These are phyloP conservation scores for Phlogophora meticulosa DNA, from an alignment of 2,888 invertebrate genomes.

Conservation along the genomic window DNA sequence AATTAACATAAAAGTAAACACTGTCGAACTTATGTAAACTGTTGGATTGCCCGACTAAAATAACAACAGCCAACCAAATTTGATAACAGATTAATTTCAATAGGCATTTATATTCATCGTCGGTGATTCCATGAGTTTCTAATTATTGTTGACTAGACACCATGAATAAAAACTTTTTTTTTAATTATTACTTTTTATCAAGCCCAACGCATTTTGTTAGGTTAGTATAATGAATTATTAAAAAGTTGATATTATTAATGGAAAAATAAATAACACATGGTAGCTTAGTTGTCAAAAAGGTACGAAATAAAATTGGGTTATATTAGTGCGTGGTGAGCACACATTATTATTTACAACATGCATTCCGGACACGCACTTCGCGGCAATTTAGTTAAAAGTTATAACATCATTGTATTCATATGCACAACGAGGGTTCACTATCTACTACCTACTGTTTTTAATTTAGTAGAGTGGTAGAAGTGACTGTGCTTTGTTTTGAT, in stretches of 20 bases:
- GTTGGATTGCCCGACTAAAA: too few species aligned
- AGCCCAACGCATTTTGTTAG: too few species aligned
- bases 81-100: too few species aligned
- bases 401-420: conserved; percentile 29
- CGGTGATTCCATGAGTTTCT: too few species aligned
- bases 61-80: too few species aligned
- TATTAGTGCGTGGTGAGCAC: conserved; percentile 38
- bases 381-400: conserved; percentile 19
- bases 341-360: conserved; percentile 38
- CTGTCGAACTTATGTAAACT: neutral
- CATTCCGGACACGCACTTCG: conserved; percentile 51
- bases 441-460: conserved; percentile 19
- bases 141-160: too few species aligned
- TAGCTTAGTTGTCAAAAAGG: conserved; percentile 30
- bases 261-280: conserved; percentile 1
- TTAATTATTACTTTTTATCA: too few species aligned
- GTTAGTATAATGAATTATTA: too few species aligned
- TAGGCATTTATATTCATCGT: too few species aligned
- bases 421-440: conserved; percentile 3
- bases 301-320: conserved; percentile 33
- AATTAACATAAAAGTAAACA: neutral
- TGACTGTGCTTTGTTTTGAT: conserved; percentile 4
- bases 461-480: conserved; percentile 24
- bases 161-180: too few species aligned
- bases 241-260: neutral